Conservation (phyloP, 2,888 invertebrate species). For the Hybos culiciformis region DNA sequence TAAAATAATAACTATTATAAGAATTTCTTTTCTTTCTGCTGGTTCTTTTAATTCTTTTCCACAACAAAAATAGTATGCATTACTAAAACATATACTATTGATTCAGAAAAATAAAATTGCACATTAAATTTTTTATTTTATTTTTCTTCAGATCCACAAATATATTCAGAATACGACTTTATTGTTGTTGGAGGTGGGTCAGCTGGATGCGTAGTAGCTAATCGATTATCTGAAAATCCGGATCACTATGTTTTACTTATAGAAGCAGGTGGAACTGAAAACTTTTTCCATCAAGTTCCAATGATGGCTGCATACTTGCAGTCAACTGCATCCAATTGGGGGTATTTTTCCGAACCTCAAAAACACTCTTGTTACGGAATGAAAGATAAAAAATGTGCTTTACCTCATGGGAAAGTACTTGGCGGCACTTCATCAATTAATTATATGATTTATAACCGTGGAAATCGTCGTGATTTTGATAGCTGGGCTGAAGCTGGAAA, state of each 20-base stretch:
- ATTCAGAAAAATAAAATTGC: background rate
- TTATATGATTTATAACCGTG: conserved; percentile 61
- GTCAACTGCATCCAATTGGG: conserved; percentile 49
- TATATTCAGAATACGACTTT: conserved; percentile 57
- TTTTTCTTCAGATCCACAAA: conserved; percentile 50
- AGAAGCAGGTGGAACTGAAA: conserved; percentile 40
- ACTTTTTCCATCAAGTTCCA: conserved; percentile 28
- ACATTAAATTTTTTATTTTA: background rate
- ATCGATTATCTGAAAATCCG: conserved; percentile 33
- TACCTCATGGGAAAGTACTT: conserved; percentile 44
- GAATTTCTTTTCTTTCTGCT: too few relatives aligned
- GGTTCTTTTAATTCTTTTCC: too few relatives aligned
- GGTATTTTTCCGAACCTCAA: conserved; percentile 52
- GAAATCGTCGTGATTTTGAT: conserved; percentile 59
- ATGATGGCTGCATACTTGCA: conserved; percentile 27
- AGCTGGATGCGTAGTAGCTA: conserved; percentile 46
- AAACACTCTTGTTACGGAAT: conserved; percentile 42
- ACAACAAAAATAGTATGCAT: too few relatives aligned
- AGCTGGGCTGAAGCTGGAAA: conserved; percentile 53
- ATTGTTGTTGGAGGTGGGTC: conserved; percentile 76
- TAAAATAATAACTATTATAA: too few relatives aligned
- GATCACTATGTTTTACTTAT: conserved; percentile 38
- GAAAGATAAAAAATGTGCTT: conserved; percentile 30
- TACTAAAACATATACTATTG: too few relatives aligned
- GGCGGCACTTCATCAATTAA: conserved; percentile 49